These are phyloP conservation scores for Mesorhabditis sp. DNA, from an alignment of 2,888 invertebrate species.

Conservation along the genomic window DNA sequence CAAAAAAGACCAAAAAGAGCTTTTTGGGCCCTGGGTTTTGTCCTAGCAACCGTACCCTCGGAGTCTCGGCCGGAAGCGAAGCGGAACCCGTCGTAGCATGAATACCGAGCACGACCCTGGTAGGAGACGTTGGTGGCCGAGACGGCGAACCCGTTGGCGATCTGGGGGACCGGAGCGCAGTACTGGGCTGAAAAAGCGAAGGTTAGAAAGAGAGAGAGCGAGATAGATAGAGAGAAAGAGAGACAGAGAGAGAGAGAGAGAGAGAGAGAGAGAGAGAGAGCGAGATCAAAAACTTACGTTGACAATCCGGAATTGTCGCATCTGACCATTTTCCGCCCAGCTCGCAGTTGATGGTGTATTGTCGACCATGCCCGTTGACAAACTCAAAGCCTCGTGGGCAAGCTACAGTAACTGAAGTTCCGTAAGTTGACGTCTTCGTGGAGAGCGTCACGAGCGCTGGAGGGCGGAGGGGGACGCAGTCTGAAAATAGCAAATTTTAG, in stretches of 20 bases:
- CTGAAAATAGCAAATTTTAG: slow-evolving; percentile 26
- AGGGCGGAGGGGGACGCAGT: slow-evolving; percentile 47
- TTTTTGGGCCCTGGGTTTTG: too few relatives aligned
- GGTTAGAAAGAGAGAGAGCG: neutral
- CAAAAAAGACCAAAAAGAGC: too few relatives aligned
- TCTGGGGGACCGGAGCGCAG: slow-evolving; percentile 94
- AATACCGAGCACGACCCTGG: slow-evolving; percentile 79
- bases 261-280: neutral
- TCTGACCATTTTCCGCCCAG: slow-evolving; percentile 56
- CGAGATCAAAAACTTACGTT: slow-evolving; percentile 42
- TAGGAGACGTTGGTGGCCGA: slow-evolving; percentile 92
- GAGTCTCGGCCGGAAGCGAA: slow-evolving; percentile 65
- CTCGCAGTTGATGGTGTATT: slow-evolving; percentile 48
- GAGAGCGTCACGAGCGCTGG: slow-evolving; percentile 51
- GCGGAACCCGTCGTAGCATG: slow-evolving; percentile 78
- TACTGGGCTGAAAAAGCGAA: slow-evolving; percentile 64
- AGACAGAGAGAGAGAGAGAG: neutral
- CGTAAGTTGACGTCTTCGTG: slow-evolving; percentile 48
- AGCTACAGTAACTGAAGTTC: slow-evolving; percentile 48
- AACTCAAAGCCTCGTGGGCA: slow-evolving; percentile 57
- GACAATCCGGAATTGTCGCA: slow-evolving; percentile 50
- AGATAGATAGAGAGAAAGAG: neutral
- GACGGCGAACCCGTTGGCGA: slow-evolving; percentile 92
- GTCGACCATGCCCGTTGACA: slow-evolving; percentile 47
- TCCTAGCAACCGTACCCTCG: neutral